Evolutionary conservation across 1,140 invertebrate genomes (phyloP).

Genomic region (Aradophagus sp.): DNA sequence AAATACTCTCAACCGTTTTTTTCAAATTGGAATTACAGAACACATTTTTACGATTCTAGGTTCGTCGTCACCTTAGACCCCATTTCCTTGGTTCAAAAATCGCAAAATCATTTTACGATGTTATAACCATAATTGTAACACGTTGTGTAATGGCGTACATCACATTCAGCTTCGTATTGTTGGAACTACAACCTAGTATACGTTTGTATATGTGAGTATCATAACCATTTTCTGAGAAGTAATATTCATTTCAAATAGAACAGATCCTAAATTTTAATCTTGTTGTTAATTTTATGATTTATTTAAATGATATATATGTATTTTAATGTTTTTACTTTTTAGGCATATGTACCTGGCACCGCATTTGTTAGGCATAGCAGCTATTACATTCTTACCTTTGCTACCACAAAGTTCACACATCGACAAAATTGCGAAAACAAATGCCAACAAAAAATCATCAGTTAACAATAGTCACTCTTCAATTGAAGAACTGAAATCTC

Average conservation of each 20-base stretch:
- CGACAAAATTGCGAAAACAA: conserved; percentile 5
- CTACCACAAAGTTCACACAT: conserved; percentile 5
- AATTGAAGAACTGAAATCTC: conserved; percentile 14
- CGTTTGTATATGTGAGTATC: conserved; percentile 80
- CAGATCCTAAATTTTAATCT: background rate
- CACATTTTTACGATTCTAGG: conserved; percentile 67
- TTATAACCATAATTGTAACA: conserved; percentile 85
- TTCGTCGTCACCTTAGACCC: conserved; percentile 83
- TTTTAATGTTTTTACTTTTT: conserved; percentile 4
- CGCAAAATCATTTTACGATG: conserved; percentile 85
- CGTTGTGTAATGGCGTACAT: conserved; percentile 88
- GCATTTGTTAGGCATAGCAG: conserved; percentile 26
- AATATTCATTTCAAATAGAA: background rate
- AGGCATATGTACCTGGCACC: conserved; percentile 37
- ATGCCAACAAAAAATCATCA: conserved; percentile 4
- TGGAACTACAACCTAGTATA: conserved; percentile 84
- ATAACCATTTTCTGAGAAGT: background rate
- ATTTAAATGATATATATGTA: background rate
- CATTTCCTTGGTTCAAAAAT: conserved; percentile 81
- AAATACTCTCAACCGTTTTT: background rate
- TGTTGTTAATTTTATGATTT: background rate
- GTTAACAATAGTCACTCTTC: conserved; percentile 22
- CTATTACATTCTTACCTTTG: conserved; percentile 22
- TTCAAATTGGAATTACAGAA: background rate
- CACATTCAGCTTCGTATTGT: conserved; percentile 91